Evolutionary conservation across 2,113 vertebrate genomes (phyloP), one percentile per base, ranked within the genome.

Genomic region (Laticauda colubrina): DNA sequence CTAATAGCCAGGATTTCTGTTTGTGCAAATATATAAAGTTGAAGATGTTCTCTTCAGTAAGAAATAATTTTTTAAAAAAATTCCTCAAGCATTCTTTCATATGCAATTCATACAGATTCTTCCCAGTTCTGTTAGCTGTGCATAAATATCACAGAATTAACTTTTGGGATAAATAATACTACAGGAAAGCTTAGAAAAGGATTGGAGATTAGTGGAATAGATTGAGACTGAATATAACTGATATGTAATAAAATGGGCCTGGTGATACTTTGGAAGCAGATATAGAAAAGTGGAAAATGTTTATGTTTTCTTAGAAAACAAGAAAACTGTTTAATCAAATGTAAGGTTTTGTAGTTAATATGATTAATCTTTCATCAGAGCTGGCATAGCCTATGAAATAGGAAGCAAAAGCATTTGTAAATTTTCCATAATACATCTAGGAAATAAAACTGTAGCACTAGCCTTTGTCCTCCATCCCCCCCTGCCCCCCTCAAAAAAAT

Each of bases 381-480:
- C 21, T 23, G 39, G 34, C 2, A 54, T 10, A 34, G 51, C 26
- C 51, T 55, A 15, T 23, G 81, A 55, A 26, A 43, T 85, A 14
- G 2, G 24, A 53, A 26, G 2, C 64, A 55, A 54, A 39, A 9
- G 4, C 57, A 15, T 26, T 48, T 89, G 23, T 21, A 81, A 14
- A 9, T 43, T 12, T 89, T 26, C 39, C 39, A 12, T 34, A 55
- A 34, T 55, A 34, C 2, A 34, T 4, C 20, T 57, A 57, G 34
- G 18, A 81, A 81, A 81, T 20, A 81, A 81, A 81, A 81, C 21
- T 81, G 75, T 81, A 9, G 75, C 75, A 39, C 18, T 2, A 23
- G 34, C 43, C 9, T 26, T 43, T 3, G 2, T 85, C 3, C 3
- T 43, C 8, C 20, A 1, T 1, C 0, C 18, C 8, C 43, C 6